Evolutionary conservation across 2,797 vertebrate genomes (phyloP).

Genomic region (Eulemur mongoz): DNA sequence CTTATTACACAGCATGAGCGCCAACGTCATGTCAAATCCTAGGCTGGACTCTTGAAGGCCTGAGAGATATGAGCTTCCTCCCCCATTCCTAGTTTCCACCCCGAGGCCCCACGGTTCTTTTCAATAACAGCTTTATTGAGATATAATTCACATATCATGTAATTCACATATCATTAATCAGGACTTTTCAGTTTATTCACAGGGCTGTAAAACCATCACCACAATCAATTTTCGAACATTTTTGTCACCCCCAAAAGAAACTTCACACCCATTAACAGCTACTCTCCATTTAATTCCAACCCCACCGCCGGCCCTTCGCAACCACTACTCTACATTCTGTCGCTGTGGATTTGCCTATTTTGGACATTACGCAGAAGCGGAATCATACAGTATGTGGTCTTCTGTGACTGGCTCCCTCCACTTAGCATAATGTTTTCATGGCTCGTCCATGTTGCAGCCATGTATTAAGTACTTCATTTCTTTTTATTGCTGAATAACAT

Average conservation of each 20-base stretch:
- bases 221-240: neutral
- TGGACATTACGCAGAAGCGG: neutral
- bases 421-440: neutral
- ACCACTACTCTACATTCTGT: neutral
- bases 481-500: neutral
- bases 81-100: neutral
- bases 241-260: neutral
- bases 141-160: neutral
- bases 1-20: neutral
- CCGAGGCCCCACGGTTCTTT: neutral
- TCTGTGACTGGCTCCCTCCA: neutral
- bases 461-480: neutral
- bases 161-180: neutral
- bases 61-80: neutral
- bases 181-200: neutral
- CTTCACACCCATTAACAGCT: neutral
- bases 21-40: rapidly evolving
- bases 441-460: neutral
- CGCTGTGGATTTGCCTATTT: neutral
- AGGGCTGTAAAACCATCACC: neutral
- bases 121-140: neutral
- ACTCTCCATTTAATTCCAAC: neutral
- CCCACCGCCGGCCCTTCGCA: neutral
- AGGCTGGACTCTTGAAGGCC: neutral
- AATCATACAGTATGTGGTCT: neutral